Evolutionary conservation across 1,140 invertebrate genomes (phyloP).

Genomic region (Trichogramma pretiosum): DNA sequence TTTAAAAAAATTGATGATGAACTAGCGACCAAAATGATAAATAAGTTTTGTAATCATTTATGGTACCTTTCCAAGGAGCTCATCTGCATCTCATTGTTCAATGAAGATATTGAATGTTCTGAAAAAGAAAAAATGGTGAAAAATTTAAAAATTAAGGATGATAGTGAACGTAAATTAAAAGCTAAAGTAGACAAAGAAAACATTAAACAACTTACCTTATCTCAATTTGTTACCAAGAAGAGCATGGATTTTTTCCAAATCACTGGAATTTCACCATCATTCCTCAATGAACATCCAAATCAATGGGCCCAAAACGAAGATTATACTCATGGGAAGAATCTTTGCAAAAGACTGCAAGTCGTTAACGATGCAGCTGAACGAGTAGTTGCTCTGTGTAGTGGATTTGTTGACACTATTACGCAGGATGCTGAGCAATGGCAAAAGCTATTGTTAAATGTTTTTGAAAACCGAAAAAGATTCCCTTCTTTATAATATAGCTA

Average conservation of each 20-base stretch:
- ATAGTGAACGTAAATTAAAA: too few species aligned
- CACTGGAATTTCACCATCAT: not conserved
- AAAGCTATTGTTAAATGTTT: not conserved
- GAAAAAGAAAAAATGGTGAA: too few species aligned
- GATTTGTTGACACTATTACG: not conserved
- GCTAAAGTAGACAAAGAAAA: constrained; percentile 6
- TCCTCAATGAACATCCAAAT: constrained; percentile 9
- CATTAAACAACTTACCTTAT: not conserved
- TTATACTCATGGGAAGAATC: constrained; percentile 3
- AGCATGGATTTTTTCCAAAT: constrained; percentile 3
- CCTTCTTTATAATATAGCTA: too few species aligned
- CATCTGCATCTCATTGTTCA: constrained; percentile 24
- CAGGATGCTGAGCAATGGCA: not conserved
- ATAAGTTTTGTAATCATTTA: constrained; percentile 23
- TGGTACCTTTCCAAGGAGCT: constrained; percentile 25
- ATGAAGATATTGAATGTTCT: constrained; percentile 16
- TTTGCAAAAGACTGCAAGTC: constrained; percentile 1
- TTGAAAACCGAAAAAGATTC: not conserved
- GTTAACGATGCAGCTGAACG: constrained; percentile 14
- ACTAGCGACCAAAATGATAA: constrained; percentile 11
- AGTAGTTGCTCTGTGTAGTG: not conserved
- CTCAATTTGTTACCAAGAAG: constrained; percentile 5
- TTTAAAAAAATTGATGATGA: constrained; percentile 14
- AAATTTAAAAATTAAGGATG: too few species aligned
- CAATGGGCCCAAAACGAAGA: constrained; percentile 3